These are phyloP conservation scores for Macrobrachium nipponense DNA, from an alignment of 1,140 invertebrate species.

Conservation along the genomic window DNA sequence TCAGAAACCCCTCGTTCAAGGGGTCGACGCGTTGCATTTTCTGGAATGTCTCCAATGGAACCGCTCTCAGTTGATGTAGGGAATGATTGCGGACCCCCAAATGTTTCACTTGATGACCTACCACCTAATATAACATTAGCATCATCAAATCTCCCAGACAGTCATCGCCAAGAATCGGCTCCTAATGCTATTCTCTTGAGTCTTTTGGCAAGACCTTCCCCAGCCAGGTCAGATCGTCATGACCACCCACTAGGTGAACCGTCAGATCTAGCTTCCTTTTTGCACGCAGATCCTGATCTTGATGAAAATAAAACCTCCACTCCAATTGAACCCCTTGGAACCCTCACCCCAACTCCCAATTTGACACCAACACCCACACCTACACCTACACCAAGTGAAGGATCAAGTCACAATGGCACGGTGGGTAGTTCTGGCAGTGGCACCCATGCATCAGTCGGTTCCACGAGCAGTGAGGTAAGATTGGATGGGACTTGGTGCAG, in stretches of 20 bases:
- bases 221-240: constrained; percentile 3
- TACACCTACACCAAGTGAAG: constrained; percentile 53
- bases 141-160: constrained; percentile 41
- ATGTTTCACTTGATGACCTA: constrained; percentile 43
- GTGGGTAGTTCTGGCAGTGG: constrained; percentile 51
- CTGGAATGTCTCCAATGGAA: constrained; percentile 49
- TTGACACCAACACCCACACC: constrained; percentile 43
- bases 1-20: constrained; percentile 36
- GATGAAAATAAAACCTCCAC: constrained; percentile 53
- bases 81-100: constrained; percentile 32
- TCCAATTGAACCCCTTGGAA: constrained; percentile 39
- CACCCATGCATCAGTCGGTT: constrained; percentile 22
- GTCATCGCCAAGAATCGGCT: constrained; percentile 29
- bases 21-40: constrained; percentile 48
- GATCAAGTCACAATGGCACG: constrained; percentile 45
- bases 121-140: constrained; percentile 49
- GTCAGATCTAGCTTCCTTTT: constrained; percentile 24
- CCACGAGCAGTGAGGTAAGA: constrained; percentile 44
- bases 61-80: constrained; percentile 54
- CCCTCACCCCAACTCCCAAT: constrained; percentile 39
- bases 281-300: constrained; percentile 31
- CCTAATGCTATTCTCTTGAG: constrained; percentile 53
- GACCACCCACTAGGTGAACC: constrained; percentile 24
- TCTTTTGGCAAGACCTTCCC: constrained; percentile 41
- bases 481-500: no score